Percentiles rank a stretch among this genome's conserved stretches.
Conservation (phyloP, 2,797 vertebrate genomes). For the Epinephelus malabaricus region DNA sequence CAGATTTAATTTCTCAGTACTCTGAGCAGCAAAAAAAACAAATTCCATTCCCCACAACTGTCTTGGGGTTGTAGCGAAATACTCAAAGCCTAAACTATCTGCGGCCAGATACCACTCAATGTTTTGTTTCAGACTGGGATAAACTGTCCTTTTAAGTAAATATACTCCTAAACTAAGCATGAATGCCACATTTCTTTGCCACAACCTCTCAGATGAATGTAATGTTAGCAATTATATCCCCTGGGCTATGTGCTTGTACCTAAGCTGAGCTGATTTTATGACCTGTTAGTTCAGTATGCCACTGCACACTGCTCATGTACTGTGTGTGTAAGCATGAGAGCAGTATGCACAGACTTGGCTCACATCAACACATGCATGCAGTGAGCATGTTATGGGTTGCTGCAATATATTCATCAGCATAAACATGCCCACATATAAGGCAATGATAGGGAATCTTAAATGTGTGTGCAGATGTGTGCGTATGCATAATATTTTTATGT, state of each 20-base stretch:
- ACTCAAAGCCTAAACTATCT: constrained; percentile 17
- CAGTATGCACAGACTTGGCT: background rate
- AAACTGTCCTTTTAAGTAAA: background rate
- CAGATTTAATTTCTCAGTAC: background rate
- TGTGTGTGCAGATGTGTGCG: background rate
- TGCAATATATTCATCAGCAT: background rate
- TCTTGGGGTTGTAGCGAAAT: background rate
- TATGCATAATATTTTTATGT: background rate
- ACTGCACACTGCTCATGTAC: background rate
- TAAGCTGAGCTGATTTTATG: background rate
- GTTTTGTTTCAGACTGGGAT: background rate
- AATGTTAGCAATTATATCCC: background rate
- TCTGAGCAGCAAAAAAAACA: constrained; percentile 6
- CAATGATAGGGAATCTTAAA: background rate
- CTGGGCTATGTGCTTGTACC: background rate
- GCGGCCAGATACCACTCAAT: background rate
- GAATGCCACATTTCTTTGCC: background rate
- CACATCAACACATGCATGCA: background rate
- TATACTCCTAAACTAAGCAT: background rate
- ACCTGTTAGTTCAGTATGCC: background rate
- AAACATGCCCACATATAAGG: background rate
- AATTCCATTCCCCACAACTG: background rate
- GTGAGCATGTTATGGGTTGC: background rate
- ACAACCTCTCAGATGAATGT: background rate
- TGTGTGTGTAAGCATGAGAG: background rate